Conservation (phyloP, 2,797 vertebrate species). For the Muscicapa comitata region DNA sequence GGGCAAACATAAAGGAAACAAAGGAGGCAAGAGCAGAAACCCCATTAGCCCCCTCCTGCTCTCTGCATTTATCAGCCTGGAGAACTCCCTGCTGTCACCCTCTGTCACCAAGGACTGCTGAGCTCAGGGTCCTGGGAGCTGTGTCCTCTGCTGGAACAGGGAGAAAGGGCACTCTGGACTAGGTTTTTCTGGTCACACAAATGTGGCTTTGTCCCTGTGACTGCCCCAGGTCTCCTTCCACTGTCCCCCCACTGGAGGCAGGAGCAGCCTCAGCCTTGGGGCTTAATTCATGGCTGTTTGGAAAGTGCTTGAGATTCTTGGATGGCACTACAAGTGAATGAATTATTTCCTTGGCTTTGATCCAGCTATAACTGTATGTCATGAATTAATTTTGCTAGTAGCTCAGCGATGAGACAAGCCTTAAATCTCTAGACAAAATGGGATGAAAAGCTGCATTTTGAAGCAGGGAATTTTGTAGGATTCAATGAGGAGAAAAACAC, state of each 20-base stretch:
- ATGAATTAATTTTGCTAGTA: conserved; percentile 43
- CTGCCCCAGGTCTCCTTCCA: not conserved
- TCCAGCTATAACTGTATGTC: conserved; percentile 26
- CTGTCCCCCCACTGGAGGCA: not conserved
- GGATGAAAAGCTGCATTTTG: not conserved
- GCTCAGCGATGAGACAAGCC: not conserved
- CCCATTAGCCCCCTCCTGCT: conserved; percentile 23
- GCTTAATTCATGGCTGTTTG: not conserved
- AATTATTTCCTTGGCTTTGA: conserved; percentile 42
- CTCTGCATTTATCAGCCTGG: not conserved
- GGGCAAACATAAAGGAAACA: conserved; percentile 38
- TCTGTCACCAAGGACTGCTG: not conserved
- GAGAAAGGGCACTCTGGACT: not conserved
- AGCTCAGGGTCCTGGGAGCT: not conserved
- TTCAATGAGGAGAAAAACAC: not conserved
- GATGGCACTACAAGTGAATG: conserved; percentile 4
- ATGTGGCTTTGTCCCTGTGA: accelerated
- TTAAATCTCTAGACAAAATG: conserved; percentile 7
- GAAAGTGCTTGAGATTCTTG: conserved; percentile 26
- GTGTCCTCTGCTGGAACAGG: not conserved
- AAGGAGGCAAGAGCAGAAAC: conserved; percentile 22
- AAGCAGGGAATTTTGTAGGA: not conserved
- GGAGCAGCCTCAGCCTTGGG: not conserved
- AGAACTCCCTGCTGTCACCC: not conserved
- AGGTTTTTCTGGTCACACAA: not conserved